Evolutionary conservation across 2,888 invertebrate species (phyloP), one percentile per base, ranked within the genome.

Genomic region (Yponomeuta plumbellus): DNA sequence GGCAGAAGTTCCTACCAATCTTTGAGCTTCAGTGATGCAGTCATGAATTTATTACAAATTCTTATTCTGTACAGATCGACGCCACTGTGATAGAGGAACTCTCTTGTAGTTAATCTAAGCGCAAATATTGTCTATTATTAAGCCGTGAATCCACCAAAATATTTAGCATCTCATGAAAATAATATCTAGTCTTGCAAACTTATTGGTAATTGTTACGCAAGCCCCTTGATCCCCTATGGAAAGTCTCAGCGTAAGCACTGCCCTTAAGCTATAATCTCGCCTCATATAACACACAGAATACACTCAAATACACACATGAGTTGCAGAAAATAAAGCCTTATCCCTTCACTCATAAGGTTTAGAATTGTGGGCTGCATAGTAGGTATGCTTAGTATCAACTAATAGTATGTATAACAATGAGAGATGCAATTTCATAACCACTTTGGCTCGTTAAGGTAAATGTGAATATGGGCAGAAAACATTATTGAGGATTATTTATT

Each of bases 231-330:
- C 44, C 44, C 44, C 44, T 52, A 52, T 52, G 8, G 44, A 52
- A 52, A 52, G 44, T 52, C 44, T 52, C 17, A 52, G 44, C 44
- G 6, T 59, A 59, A 59, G 21, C 20, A 23, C 59, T 13, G 59
- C 59, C 59, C 59, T 59, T 11, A 59, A 59, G 59, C 22, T 22
- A 59, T 59, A 21, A 59, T 59, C 59, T 59, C 59, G 22, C 22
- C 10, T 59, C 59, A 59, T 59, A 21, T 21, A 59, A 59, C 59
- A 59, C 59, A 52, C 58, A 21, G 58, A 21, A 58, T 21, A 58
- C 21, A 21, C 20, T 58, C 22, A 58, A 58, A 58, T 21, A 21
- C 11, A 21, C 58, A 11, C 21, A 2, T 52, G 8, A 34, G 17
- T 17, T 52, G 44, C 17, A 52, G 44, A 17, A 52, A 52, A 52